These are phyloP conservation scores for Phenganax subtilis DNA, from an alignment of 92 coral and sea anemone species.

Conservation along the genomic window DNA sequence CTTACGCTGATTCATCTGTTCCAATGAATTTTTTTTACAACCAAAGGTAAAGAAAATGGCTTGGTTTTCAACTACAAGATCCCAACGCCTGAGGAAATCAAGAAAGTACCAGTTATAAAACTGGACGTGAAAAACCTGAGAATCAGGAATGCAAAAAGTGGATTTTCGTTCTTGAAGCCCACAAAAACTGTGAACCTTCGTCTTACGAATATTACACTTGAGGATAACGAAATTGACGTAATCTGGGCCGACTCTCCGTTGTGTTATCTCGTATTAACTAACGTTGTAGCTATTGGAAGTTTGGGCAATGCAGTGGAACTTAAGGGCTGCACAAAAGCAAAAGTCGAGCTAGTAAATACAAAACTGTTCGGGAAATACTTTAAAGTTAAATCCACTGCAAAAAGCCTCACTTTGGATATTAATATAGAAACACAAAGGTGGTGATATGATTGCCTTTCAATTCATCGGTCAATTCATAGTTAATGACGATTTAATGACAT, in stretches of 20 bases:
- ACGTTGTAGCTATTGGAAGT: background rate
- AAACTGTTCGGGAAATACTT: slow-evolving; percentile 20
- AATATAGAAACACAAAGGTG: too few species aligned
- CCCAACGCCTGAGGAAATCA: background rate
- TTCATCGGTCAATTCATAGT: too few species aligned
- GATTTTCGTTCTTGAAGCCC: background rate
- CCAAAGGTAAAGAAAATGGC: too few species aligned
- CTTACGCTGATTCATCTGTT: too few species aligned
- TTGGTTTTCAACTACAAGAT: background rate
- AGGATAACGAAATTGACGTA: slow-evolving; percentile 5
- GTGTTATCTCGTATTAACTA: slow-evolving; percentile 3
- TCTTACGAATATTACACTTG: background rate
- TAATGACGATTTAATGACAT: too few species aligned
- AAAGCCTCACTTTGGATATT: too few species aligned
- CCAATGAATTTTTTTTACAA: too few species aligned
- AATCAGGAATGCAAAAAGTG: slow-evolving; percentile 17
- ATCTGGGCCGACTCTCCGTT: background rate
- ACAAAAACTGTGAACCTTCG: background rate
- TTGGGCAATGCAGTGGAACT: slow-evolving; percentile 7
- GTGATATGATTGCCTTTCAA: too few species aligned
- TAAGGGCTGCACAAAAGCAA: background rate
- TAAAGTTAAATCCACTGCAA: background rate
- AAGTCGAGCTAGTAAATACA: background rate
- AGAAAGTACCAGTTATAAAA: background rate
- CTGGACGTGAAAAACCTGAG: background rate